Conservation (phyloP, 2,797 vertebrate species). For the Eupleurogrammus muticus region DNA sequence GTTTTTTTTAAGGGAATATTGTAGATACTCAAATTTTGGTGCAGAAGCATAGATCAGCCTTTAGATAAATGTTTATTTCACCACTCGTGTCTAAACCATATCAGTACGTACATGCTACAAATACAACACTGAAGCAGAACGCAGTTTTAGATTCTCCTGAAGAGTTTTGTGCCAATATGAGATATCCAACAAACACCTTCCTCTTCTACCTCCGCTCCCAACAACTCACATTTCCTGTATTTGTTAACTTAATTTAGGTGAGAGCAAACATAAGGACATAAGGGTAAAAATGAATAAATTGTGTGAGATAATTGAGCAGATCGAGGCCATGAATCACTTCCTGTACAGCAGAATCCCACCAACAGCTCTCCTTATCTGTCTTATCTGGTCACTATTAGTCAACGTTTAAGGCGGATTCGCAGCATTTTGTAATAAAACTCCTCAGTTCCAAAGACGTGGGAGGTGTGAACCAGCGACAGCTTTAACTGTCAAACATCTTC, state of each 20-base stretch:
- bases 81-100: constrained; percentile 15
- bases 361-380: background rate
- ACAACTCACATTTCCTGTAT: constrained; percentile 1
- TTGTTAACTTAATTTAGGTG: background rate
- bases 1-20: no score
- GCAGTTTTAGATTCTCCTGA: constrained; percentile 21
- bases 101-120: constrained; percentile 33
- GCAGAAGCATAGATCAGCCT: constrained; percentile 34
- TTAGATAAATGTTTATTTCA: constrained; percentile 14
- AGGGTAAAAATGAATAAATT: background rate
- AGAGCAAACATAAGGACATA: no score
- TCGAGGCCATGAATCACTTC: constrained; percentile 17
- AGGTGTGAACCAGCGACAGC: constrained; percentile 1
- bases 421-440: constrained; percentile 56
- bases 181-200: constrained; percentile 14
- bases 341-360: background rate
- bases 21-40: background rate
- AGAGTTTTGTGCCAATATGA: constrained; percentile 46
- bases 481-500: constrained; percentile 87
- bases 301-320: background rate
- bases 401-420: constrained; percentile 2
- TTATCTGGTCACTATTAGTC: background rate
- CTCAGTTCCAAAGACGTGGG: constrained; percentile 38
- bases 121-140: constrained; percentile 47
- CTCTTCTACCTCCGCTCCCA: background rate